phyloP scores from a whole-genome alignment of 2,888 invertebrate genomes.

The Caenorhabditis doughertyi region DNA sequence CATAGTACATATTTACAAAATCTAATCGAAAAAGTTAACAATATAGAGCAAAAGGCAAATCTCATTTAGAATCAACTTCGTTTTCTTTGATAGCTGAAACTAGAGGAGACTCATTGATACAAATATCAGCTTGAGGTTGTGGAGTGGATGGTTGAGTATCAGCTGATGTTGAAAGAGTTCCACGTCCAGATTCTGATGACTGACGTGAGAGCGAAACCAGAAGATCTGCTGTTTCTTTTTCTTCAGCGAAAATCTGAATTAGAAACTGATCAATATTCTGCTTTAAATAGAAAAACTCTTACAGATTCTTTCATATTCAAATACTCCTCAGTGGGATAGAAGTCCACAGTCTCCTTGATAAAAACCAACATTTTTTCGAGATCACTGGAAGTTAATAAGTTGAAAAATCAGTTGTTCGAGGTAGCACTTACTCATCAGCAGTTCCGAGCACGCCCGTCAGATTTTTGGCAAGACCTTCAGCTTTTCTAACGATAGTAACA shows the following conservation, averaged over 20 bases:
- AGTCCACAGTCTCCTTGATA: conserved; percentile 43
- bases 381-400: conserved; percentile 25
- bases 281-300: background rate
- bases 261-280: background rate
- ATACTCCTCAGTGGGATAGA: conserved; percentile 34
- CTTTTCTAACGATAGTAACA: conserved; percentile 17
- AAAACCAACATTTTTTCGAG: conserved; percentile 25
- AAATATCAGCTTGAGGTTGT: conserved; percentile 45
- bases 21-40: background rate
- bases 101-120: conserved; percentile 37
- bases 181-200: conserved; percentile 60
- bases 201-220: conserved; percentile 51
- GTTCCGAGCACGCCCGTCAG: conserved; percentile 21
- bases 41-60: background rate
- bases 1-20: conserved; percentile 34
- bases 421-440: conserved; percentile 46
- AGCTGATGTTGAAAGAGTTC: conserved; percentile 44
- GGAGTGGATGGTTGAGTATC: conserved; percentile 54
- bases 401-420: conserved; percentile 3
- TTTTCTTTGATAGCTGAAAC: conserved; percentile 9
- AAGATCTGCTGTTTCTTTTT: conserved; percentile 53
- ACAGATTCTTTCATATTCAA: conserved; percentile 44
- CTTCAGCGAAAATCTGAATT: conserved; percentile 57
- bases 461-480: conserved; percentile 24
- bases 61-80: background rate